phyloP scores from a whole-genome alignment of 2,113 vertebrate species.

The Cathartes aura region DNA sequence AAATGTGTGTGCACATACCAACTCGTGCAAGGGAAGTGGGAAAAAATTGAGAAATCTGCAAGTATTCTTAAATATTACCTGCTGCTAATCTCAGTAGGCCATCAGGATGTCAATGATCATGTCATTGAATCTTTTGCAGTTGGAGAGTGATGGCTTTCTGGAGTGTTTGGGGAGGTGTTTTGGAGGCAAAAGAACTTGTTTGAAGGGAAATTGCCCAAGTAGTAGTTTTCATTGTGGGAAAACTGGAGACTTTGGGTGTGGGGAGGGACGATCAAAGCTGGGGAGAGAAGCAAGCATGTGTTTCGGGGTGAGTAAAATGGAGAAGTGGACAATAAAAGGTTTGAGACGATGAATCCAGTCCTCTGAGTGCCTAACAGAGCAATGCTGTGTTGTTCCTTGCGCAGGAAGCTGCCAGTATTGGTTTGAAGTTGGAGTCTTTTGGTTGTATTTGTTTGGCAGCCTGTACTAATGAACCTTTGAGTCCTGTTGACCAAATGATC shows the following conservation, averaged over 20 bases:
- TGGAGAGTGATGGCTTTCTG: not conserved
- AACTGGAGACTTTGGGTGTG: not conserved
- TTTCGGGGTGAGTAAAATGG: not conserved
- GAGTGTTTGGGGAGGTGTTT: not conserved
- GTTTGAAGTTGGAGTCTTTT: not conserved
- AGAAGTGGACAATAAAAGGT: not conserved
- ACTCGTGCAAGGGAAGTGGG: not conserved
- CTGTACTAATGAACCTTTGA: not conserved
- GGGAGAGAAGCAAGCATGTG: not conserved
- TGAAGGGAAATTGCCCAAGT: not conserved
- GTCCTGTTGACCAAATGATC: not conserved
- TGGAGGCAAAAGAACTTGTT: not conserved
- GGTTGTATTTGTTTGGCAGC: not conserved
- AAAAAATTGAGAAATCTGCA: not conserved
- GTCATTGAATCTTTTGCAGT: not conserved
- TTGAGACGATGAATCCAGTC: not conserved
- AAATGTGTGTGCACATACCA: not conserved
- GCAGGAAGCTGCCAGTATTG: not conserved
- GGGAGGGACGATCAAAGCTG: not conserved
- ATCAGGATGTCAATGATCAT: not conserved
- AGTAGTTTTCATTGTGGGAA: not conserved
- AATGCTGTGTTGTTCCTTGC: not conserved
- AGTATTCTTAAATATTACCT: not conserved
- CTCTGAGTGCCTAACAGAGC: not conserved
- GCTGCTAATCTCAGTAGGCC: not conserved